Evolutionary conservation across 30 jellyfish, hydroid and myxozoan genomes (phyloP), one percentile per base, ranked within the genome.

Genomic region (Turritopsis rubra): DNA sequence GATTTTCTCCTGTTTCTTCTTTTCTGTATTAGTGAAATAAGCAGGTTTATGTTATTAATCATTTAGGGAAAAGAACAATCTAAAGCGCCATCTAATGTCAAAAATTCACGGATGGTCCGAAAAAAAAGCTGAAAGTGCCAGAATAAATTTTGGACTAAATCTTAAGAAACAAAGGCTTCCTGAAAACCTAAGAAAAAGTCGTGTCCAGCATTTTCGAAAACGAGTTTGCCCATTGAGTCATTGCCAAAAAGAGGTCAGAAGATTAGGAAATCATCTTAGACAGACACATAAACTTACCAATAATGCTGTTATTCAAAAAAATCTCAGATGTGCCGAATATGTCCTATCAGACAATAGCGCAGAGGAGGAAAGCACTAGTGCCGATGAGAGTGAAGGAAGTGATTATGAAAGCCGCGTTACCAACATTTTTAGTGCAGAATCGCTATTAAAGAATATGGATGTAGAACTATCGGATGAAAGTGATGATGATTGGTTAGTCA

Each of bases 121-220:
- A 68, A 27, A 68, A 27, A 68, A 68, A 68, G 77, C 77, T 68
- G 77, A 68, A 27, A 68, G 77, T 68, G 77, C 77, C 77, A 23
- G 77, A 17, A 68, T 68, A n/a, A 68, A 68, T 27, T 68, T 68
- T 27, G 30, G 30, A 68, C 30, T 68, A 68, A 68, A 68, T 68
- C 77, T 68, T 23, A 27, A 68, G 77, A 68, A 27, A 1, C 28
- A 68, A 68, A 23, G 31, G 77, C 77, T 68, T 68, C 31, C 28
- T 23, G 28, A 23, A n/a, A n/a, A 23, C 30, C 16, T 68, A n/a
- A 23, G 77, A 68, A 68, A 68, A 68, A n/a, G 31, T 68, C 28
- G 30, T n/a, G 31, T n/a, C 28, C 77, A 27, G 28, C 1, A n/a
- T 68, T 27, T n/a, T 68, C 31, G 28, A n/a, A 23, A 27, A 23